Evolutionary conservation across 2,888 invertebrate genomes (phyloP), one percentile per base, ranked within the genome.

Genomic region (Lasioglossum malachurum): DNA sequence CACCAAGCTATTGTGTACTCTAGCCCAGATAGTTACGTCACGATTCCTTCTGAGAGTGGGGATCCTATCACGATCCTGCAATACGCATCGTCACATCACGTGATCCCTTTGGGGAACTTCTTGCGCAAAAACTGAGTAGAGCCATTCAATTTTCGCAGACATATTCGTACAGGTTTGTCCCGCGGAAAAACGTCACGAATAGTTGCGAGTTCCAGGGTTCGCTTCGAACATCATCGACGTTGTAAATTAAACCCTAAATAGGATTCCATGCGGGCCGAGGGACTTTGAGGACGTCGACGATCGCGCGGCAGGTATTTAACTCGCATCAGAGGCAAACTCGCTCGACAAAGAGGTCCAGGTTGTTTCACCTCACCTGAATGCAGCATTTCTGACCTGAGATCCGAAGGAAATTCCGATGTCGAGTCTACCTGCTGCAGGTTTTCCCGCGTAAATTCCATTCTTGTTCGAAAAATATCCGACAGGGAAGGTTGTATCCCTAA

Each of bases 351-450:
- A 53, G 67, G 49, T 60, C 71, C 23, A 46, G 44, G 27, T 12
- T 27, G 38, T 1, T 31, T 71, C 31, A 5, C 38, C 80, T 77
- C 84, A 82, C 88, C 89, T 82, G 89, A 89, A 90, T 88, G 64
- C 77, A 64, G 38, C 46, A 69, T 49, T 89, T 81, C 89, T 88
- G 90, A 89, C 90, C 91, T 81, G 90, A 86, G 88, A 89, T 91
- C 86, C 89, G 75, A 88, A 89, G 88, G 84, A 88, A 89, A 89
- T 76, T 80, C 53, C 71, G 69, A 38, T n/a, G 81, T 75, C 69
- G 86, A 19, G 53, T 77, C 89, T 87, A 89, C 87, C 87, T 84
- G 84, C 64, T 35, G n/a, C 41, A 2, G 75, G 44, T 69, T 67
- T 74, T 73, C 35, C 53, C 74, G 73, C 60, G 49, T 69, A 57